These are phyloP conservation scores for Drosophila putrida DNA, from an alignment of 2,888 invertebrate genomes.

Conservation along the genomic window DNA sequence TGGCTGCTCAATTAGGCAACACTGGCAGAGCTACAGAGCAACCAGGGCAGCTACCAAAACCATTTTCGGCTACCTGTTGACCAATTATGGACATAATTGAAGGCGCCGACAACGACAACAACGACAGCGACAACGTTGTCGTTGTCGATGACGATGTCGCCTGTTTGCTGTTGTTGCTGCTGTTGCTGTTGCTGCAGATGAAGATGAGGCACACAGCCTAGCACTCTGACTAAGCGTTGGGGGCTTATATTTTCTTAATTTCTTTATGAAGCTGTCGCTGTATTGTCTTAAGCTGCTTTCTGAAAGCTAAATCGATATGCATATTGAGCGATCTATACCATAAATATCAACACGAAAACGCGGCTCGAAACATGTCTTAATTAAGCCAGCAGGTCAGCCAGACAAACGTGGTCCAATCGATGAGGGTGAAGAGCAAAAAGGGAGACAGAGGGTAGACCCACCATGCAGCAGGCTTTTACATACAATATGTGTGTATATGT, in stretches of 20 bases:
- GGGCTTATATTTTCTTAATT: constrained; percentile 34
- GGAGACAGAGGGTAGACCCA: constrained; percentile 38
- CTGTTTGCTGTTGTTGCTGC: constrained; percentile 23
- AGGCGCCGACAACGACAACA: constrained; percentile 60
- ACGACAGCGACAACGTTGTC: constrained; percentile 3
- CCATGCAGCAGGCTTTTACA: constrained; percentile 62
- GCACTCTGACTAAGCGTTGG: constrained; percentile 37
- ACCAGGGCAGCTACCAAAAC: constrained; percentile 45
- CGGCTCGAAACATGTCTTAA: constrained; percentile 75
- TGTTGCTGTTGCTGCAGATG: constrained; percentile 15
- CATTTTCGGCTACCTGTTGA: constrained; percentile 78
- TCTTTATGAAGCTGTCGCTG: constrained; percentile 65
- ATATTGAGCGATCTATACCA: constrained; percentile 76
- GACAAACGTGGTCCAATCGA: not conserved
- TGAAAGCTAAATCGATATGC: constrained; percentile 68
- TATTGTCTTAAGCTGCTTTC: constrained; percentile 63
- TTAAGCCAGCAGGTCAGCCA: constrained; percentile 64
- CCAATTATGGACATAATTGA: constrained; percentile 80
- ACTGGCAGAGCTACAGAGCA: constrained; percentile 21
- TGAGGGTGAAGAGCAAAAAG: not conserved
- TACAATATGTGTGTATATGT: constrained; percentile 11
- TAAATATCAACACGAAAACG: constrained; percentile 76
- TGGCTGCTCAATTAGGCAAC: constrained; percentile 61
- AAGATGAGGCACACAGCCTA: constrained; percentile 20
- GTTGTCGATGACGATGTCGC: constrained; percentile 41